Percentiles rank a stretch among this genome's conserved stretches.
Conservation (phyloP, 2,797 vertebrate species). For the Pitangus sulphuratus region DNA sequence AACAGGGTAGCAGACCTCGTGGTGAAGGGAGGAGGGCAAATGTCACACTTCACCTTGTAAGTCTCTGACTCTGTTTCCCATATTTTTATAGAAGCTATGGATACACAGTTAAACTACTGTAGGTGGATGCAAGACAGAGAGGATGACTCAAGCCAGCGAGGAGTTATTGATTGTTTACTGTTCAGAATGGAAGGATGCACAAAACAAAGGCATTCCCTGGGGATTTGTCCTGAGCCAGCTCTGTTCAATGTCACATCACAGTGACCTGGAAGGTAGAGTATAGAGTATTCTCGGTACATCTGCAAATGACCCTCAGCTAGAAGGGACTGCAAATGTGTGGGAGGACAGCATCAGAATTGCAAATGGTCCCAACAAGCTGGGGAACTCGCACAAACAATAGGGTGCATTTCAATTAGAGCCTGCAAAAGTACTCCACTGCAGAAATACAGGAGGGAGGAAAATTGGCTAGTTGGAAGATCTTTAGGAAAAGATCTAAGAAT, state of each 20-base stretch:
- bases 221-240: slow-evolving; percentile 17
- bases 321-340: not conserved
- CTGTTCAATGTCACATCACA: not conserved
- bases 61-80: not conserved
- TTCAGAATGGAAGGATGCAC: slow-evolving; percentile 5
- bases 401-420: slow-evolving; percentile 6
- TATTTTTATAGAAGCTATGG: not conserved
- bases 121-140: not conserved
- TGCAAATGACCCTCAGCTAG: slow-evolving; percentile 32
- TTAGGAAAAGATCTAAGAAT: slow-evolving; percentile 25
- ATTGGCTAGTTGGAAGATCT: not conserved
- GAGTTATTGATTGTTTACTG: slow-evolving; percentile 54
- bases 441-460: not conserved
- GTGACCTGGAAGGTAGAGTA: not conserved
- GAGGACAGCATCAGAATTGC: slow-evolving; percentile 37
- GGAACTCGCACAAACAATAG: not conserved
- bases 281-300: not conserved
- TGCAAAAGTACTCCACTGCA: not conserved
- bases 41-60: not conserved
- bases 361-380: slow-evolving; percentile 8
- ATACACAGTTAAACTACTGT: not conserved
- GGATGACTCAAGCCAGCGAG: not conserved
- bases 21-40: not conserved
- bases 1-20: slow-evolving; percentile 16
- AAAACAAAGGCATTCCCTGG: not conserved